Evolutionary conservation across 2,797 vertebrate species (phyloP).

Genomic region (Gobio occitaniae): DNA sequence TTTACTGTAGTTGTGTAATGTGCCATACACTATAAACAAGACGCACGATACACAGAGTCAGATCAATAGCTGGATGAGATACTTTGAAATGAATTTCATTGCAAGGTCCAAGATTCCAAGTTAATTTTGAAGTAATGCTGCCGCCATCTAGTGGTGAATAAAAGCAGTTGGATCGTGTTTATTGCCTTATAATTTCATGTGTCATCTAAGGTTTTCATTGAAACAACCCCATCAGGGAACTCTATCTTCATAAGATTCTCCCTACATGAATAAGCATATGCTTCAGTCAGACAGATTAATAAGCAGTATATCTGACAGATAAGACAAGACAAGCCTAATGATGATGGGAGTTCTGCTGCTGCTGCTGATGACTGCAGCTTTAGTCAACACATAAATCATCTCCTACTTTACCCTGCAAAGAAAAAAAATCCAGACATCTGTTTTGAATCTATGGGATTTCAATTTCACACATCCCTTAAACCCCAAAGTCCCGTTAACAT

Average conservation of each 20-base stretch:
- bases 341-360: slow-evolving; percentile 20
- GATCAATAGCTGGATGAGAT: background rate
- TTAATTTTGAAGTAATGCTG: background rate
- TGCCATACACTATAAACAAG: background rate
- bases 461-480: slow-evolving; percentile 56
- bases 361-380: slow-evolving; percentile 18
- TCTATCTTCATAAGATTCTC: background rate
- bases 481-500: slow-evolving; percentile 64
- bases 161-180: background rate
- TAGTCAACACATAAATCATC: background rate
- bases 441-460: slow-evolving; percentile 53
- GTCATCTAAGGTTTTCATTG: slow-evolving; percentile 1
- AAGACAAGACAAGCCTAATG: slow-evolving; percentile 2
- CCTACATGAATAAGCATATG: background rate
- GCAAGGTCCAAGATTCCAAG: background rate
- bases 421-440: slow-evolving; percentile 24
- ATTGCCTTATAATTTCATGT: background rate
- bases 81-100: background rate
- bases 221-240: background rate
- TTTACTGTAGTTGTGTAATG: background rate
- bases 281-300: slow-evolving; percentile 18
- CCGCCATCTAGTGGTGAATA: slow-evolving; percentile 46
- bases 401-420: background rate
- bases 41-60: background rate
- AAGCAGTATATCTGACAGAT: slow-evolving; percentile 9